phyloP scores from a whole-genome alignment of 2,113 vertebrate genomes.

The Mustela nigripes region DNA sequence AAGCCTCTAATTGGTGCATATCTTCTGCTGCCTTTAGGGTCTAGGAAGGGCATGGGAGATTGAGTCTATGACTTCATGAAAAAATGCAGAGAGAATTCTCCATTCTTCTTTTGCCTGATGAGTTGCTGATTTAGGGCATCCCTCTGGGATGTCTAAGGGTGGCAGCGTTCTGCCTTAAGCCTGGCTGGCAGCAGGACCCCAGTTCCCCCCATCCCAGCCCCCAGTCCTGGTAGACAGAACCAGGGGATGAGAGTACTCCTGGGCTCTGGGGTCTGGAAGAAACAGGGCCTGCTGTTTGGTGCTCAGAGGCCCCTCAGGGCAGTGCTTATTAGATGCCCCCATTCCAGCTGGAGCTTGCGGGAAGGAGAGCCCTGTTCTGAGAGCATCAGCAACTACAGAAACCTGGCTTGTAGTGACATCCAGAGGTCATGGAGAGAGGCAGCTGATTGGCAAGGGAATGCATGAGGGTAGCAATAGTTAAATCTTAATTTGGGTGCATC shows the following conservation, averaged over 20 bases:
- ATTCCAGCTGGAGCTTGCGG: background rate
- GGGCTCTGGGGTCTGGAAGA: background rate
- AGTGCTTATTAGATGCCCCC: background rate
- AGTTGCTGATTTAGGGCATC: background rate
- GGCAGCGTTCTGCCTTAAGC: background rate
- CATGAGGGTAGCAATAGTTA: background rate
- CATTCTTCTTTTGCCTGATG: background rate
- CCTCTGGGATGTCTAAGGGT: background rate
- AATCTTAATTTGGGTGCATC: background rate
- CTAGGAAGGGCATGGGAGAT: background rate
- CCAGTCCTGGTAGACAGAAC: background rate
- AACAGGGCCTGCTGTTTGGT: no score
- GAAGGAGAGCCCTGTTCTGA: background rate
- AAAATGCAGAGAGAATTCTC: background rate
- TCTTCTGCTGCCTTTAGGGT: background rate
- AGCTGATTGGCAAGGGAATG: background rate
- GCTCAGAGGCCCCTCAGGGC: background rate
- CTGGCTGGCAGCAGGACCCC: background rate
- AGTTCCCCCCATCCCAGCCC: background rate
- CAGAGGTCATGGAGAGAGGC: conserved; percentile 11
- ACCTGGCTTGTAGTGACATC: background rate
- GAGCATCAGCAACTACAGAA: background rate
- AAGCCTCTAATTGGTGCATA: accelerated
- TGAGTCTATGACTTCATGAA: background rate
- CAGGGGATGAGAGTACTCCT: background rate